Base-by-base conservation (phyloP, 2,113 vertebrate species). In the Noturus placidus region DNA sequence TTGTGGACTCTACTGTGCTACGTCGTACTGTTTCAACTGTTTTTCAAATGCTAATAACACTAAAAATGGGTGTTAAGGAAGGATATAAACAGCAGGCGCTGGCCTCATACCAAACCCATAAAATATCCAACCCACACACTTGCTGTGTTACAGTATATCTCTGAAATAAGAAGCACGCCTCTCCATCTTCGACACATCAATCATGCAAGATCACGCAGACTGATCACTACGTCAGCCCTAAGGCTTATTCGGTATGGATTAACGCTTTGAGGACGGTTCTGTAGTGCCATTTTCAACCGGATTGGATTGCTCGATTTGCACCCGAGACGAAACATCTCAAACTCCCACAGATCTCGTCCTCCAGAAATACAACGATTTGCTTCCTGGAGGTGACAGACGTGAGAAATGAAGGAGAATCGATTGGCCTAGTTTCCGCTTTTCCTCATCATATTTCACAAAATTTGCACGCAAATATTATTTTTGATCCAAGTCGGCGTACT, bases 111-210 rank as follows among this genome's bases (percentile, higher is more conserved):
- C 78, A 57, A 56, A 35, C 17, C 30, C 27, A 56, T 33, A 33
- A 79, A 52, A 80, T 35, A 81, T 59, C 78, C 35, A 81, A 59
- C 78, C 78, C 78, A 81, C 78, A 59, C 78, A 81, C 78, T 38
- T 59, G 78, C 78, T 81, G 52, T 19, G 78, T 15, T 22, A 50
- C 46, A 50, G 46, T 50, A 35, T 5, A 59, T 59, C 78, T 59
- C 54, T 81, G 33, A 79, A 52, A 10, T 33, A 79, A 17, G 5
- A 80, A 22, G 22, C 52, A 57, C 17, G 8, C 20, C 9, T 57
- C 30, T 20, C 27, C 50, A 30, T 19, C 78, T 33, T 35, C 25
- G n/a, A 56, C 46, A 52, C 27, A 0, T 20, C n/a, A 1, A 56
- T 57, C 5, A 35, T 13, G 11, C 11, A 13, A 38, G 78, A 22